Evolutionary conservation across 1,140 invertebrate genomes (phyloP).

Genomic region (Bombus picipes): DNA sequence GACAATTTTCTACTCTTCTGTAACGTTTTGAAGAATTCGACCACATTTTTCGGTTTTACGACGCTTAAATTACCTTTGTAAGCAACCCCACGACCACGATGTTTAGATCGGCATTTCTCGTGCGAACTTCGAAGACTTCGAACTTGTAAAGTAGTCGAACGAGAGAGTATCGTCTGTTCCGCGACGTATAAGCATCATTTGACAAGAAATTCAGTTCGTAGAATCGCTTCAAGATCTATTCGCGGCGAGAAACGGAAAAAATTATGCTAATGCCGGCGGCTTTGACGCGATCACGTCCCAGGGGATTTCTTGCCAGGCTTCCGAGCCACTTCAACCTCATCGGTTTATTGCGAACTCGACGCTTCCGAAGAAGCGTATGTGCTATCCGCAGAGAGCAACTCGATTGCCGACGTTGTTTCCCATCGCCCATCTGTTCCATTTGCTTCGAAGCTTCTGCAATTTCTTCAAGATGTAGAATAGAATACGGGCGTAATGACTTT

Average conservation of each 20-base stretch:
- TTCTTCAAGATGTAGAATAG: slow-evolving; percentile 9
- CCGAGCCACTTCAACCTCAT: background rate
- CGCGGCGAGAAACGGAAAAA: slow-evolving; percentile 1
- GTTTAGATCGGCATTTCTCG: background rate
- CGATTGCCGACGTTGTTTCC: slow-evolving; percentile 23
- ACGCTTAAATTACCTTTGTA: background rate
- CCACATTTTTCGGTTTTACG: slow-evolving; percentile 14
- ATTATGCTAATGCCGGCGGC: slow-evolving; percentile 30
- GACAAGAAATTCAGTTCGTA: slow-evolving; percentile 26
- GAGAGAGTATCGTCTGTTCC: slow-evolving; percentile 3
- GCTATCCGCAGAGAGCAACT: background rate
- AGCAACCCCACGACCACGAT: background rate
- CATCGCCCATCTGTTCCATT: slow-evolving; percentile 49
- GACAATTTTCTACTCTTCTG: background rate
- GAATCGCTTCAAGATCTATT: slow-evolving; percentile 1
- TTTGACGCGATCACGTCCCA: slow-evolving; percentile 29
- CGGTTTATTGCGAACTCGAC: slow-evolving; percentile 12
- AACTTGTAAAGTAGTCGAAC: background rate
- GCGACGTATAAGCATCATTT: slow-evolving; percentile 1
- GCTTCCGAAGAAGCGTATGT: background rate
- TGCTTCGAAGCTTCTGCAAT: background rate
- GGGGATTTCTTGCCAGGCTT: slow-evolving; percentile 9
- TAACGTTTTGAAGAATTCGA: background rate
- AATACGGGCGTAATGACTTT: slow-evolving; percentile 33
- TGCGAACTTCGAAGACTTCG: background rate